These are phyloP conservation scores for Poecilus cupreus DNA, from an alignment of 2,888 invertebrate species.

Conservation along the genomic window DNA sequence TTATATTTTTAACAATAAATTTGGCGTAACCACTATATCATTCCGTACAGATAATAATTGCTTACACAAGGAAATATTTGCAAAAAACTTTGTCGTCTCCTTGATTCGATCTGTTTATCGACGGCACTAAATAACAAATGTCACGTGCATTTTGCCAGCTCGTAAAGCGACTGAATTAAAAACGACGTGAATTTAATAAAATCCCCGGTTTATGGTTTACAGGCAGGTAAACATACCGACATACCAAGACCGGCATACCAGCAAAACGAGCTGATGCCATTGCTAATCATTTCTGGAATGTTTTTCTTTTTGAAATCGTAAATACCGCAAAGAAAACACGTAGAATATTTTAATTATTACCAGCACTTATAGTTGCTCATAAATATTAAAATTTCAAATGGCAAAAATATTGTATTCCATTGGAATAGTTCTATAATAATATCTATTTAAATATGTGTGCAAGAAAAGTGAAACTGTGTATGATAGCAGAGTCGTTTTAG, in stretches of 20 bases:
- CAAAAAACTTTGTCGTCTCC: background rate
- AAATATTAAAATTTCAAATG: too few relatives aligned
- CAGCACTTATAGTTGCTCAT: too few relatives aligned
- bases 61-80: background rate
- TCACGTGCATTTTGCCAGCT: constrained; percentile 48
- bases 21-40: too few relatives aligned
- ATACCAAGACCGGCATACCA: background rate
- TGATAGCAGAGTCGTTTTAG: too few relatives aligned
- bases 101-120: constrained; percentile 33
- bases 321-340: too few relatives aligned
- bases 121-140: constrained; percentile 54
- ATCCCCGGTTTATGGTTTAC: constrained; percentile 39
- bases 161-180: constrained; percentile 47
- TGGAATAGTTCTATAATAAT: too few relatives aligned
- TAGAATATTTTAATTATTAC: too few relatives aligned
- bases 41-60: too few relatives aligned
- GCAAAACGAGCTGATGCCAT: background rate
- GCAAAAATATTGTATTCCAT: too few relatives aligned
- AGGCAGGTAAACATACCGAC: constrained; percentile 16
- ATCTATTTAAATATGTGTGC: too few relatives aligned
- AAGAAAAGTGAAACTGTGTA: too few relatives aligned
- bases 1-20: background rate
- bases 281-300: background rate
- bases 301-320: too few relatives aligned
- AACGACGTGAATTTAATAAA: constrained; percentile 50